Percentiles rank a stretch among this genome's conserved stretches.
phyloP scores from a whole-genome alignment of 2,797 vertebrate genomes.

The Esox lucius region DNA sequence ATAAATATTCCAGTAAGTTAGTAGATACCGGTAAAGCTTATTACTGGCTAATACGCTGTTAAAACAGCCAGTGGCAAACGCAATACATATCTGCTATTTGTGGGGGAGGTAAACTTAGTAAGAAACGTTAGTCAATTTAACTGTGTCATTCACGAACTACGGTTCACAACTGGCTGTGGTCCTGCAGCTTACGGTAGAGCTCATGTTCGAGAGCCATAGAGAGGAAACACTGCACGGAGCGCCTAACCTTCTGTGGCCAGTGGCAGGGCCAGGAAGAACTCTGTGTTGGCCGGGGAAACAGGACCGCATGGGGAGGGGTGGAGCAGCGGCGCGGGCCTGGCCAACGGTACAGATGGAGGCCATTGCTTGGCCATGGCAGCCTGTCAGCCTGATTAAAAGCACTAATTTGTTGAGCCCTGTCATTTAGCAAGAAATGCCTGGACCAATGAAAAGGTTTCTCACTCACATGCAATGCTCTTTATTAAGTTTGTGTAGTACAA shows the following conservation, averaged over 20 bases:
- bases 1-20: too few species aligned
- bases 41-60: too few species aligned
- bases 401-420: background rate
- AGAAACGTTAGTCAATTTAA: too few species aligned
- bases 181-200: slow-evolving; percentile 12
- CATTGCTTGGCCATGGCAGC: background rate
- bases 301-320: slow-evolving; percentile 74
- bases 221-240: slow-evolving; percentile 19
- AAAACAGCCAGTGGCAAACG: too few species aligned
- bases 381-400: background rate
- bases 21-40: too few species aligned
- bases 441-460: background rate
- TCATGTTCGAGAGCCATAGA: slow-evolving; percentile 24
- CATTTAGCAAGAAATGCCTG: background rate
- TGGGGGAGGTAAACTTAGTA: too few species aligned
- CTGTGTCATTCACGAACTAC: too few species aligned
- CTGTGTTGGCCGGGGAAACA: slow-evolving; percentile 47
- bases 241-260: slow-evolving; percentile 36
- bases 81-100: too few species aligned
- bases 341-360: slow-evolving; percentile 81
- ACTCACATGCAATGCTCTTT: background rate
- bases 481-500: background rate
- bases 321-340: slow-evolving; percentile 69
- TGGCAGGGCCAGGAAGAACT: slow-evolving; percentile 40
- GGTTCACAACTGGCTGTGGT: background rate